Conservation (phyloP, 2,888 invertebrate genomes). For the Stenodema calcarata region DNA sequence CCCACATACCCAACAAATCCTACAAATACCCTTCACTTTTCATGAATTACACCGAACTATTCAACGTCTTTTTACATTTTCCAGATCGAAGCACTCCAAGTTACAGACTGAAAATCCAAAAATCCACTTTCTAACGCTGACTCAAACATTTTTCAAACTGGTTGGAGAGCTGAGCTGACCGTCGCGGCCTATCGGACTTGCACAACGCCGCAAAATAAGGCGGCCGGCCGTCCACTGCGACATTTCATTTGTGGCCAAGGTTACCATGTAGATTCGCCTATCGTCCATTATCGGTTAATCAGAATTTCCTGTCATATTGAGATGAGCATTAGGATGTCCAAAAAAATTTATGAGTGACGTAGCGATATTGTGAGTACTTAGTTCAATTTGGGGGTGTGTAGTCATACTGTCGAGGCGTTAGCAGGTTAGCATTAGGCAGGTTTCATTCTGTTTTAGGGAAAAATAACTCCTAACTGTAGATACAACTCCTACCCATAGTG, state of each 20-base stretch:
- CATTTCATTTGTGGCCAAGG: not conserved
- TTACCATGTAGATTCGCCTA: not conserved
- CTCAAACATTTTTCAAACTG: not conserved
- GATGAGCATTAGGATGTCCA: not conserved
- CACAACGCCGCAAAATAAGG: not conserved
- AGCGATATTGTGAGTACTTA: not conserved
- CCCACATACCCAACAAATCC: too few species aligned
- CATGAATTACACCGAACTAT: too few species aligned
- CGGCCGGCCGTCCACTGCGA: not conserved
- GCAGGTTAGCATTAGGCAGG: too few species aligned
- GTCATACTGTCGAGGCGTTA: too few species aligned
- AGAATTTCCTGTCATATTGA: too few species aligned
- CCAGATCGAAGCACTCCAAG: too few species aligned
- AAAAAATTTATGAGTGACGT: not conserved
- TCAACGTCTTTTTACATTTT: too few species aligned
- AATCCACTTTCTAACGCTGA: not conserved
- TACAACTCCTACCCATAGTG: too few species aligned
- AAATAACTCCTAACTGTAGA: too few species aligned
- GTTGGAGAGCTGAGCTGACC: not conserved
- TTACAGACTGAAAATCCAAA: not conserved
- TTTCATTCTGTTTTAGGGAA: too few species aligned
- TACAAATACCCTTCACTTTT: too few species aligned
- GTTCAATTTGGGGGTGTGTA: not conserved
- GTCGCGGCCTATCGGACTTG: not conserved
- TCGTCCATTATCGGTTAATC: too few species aligned